A percentile compares a stretch with the other conserved stretches of the same genome.
phyloP scores from a whole-genome alignment of 2,888 invertebrate genomes.

The Tenodera sinensis region DNA sequence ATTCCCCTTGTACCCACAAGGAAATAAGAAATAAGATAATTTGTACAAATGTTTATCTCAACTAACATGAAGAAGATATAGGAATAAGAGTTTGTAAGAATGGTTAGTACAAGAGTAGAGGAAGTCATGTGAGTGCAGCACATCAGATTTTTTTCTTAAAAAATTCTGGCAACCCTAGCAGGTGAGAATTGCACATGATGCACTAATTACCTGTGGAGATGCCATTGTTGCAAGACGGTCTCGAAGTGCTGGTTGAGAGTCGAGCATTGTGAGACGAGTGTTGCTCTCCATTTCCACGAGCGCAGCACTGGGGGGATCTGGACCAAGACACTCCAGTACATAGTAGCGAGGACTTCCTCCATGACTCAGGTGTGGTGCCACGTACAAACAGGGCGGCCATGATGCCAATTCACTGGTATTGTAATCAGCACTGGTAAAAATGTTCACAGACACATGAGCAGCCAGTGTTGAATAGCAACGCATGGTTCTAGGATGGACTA shows the following conservation, averaged over 20 bases:
- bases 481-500: background rate
- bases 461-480: background rate
- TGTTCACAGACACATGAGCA: background rate
- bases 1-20: too few species aligned
- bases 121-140: too few species aligned
- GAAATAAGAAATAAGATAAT: too few species aligned
- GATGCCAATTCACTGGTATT: conserved; percentile 9
- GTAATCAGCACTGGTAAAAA: conserved; percentile 8
- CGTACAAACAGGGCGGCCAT: conserved; percentile 19
- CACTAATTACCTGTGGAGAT: conserved; percentile 58
- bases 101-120: too few species aligned
- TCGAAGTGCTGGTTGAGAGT: conserved; percentile 64
- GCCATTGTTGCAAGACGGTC: conserved; percentile 64
- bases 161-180: too few species aligned
- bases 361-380: conserved; percentile 34
- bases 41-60: too few species aligned
- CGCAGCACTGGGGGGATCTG: conserved; percentile 64
- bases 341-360: conserved; percentile 48
- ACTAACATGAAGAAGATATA: too few species aligned
- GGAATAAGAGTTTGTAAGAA: too few species aligned
- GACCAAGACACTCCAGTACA: conserved; percentile 76
- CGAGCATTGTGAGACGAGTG: conserved; percentile 59
- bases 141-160: too few species aligned
- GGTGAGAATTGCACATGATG: too few species aligned
- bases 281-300: conserved; percentile 60